phyloP scores from a whole-genome alignment of 2,113 vertebrate species.

The Mirounga angustirostris region DNA sequence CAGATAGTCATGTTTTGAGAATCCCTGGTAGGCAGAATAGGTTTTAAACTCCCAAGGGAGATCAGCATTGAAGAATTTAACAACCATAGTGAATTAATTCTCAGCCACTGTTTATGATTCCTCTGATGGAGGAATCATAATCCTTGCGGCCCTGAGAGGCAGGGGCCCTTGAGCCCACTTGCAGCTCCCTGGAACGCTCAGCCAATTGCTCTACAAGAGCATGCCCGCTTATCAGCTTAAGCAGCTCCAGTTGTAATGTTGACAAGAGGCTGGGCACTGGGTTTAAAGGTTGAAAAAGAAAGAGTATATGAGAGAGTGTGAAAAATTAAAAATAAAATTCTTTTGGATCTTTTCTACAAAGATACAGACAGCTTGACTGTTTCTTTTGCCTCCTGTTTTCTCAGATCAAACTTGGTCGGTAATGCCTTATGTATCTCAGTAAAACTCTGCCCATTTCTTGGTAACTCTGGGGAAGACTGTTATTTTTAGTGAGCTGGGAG shows the following conservation, averaged over 20 bases:
- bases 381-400: conserved; percentile 47
- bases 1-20: conserved; percentile 32
- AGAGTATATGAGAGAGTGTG: background rate
- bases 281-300: conserved; percentile 64
- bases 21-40: background rate
- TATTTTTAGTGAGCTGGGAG: background rate
- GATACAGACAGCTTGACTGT: background rate
- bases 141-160: background rate
- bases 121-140: background rate
- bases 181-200: background rate
- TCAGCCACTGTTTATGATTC: background rate
- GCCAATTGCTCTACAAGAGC: background rate
- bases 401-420: conserved; percentile 1
- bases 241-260: background rate
- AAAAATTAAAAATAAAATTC: conserved; percentile 65
- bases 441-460: conserved; percentile 14
- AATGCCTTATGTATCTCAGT: background rate
- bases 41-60: background rate
- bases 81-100: background rate
- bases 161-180: background rate
- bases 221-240: conserved; percentile 1
- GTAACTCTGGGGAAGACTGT: background rate
- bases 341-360: conserved; percentile 37
- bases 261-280: conserved; percentile 51
- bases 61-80: background rate